Base-by-base conservation (phyloP, 2,113 vertebrate species). In the Saccopteryx leptura region DNA sequence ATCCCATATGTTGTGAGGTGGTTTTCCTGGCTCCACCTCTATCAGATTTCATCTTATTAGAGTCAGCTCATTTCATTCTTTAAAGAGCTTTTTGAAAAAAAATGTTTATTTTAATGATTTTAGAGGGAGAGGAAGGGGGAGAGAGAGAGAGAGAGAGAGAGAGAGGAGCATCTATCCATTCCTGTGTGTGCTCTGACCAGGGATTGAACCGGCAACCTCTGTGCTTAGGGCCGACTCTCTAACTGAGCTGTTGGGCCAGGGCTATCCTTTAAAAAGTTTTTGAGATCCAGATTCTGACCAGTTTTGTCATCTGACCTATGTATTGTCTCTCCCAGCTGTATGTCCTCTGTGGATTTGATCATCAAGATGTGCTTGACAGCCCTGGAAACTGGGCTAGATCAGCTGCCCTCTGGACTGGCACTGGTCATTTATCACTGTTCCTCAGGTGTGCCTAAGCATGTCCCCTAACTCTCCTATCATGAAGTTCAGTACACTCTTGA, bases 321-420 rank as follows among this genome's bases (percentile, higher is more conserved):
- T 96, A 68, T 72, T 10, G 21, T 76, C 48, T 14, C 78, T 95
- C 89, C 93, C 88, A 78, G 65, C 69, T n/a, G 15, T 11, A 12
- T 56, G 56, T 95, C 60, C 83, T 89, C 80, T 68, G 52, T 72
- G 68, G 82, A 60, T 88, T 31, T 56, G 58, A 93, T 33, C 39
- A 50, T 56, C 26, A 50, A 89, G 82, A 96, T 95, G 39, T 93
- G 90, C 84, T 96, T 93, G 97, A 97, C 69, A 85, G 69, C 17
- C 71, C 69, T 52, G 66, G 85, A 81, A 82, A 46, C 48, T 80
- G 28, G 31, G 68, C 92, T 94, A 94, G 48, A 63, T n/a, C 78
- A 54, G n/a, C 84, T 95, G 90, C 84, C 84, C 81, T 92, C 84
- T 93, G 96, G 76, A 83, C 80, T 60, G 15, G 81, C 88, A 26